Base-by-base conservation (phyloP, 2,113 vertebrate genomes). In the Oncorhynchus kisutch region DNA sequence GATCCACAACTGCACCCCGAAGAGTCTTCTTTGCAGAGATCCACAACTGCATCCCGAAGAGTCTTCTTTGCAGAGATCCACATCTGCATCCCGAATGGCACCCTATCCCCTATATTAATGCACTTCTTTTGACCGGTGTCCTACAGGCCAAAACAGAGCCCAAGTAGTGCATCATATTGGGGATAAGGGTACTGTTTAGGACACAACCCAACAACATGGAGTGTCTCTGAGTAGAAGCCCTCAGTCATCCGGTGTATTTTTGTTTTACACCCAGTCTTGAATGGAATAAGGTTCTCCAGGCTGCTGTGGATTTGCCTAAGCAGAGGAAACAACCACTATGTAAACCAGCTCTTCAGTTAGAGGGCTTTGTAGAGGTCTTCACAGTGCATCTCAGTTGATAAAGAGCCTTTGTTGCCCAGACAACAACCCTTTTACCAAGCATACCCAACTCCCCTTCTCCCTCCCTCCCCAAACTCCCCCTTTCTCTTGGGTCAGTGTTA, bases 301-400 rank as follows among this genome's bases (percentile, higher is more conserved):
- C 86, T 88, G 86, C 86, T 90, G 86, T 88, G 82, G 85, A 88
- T 92, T 91, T 89, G 79, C 88, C 72, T 81, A 76, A 77, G 79
- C 78, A 87, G 82, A 90, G 82, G 86, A 90, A 89, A 94, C 92
- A 96, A 95, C 96, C 34, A 34, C 34, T 34, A 34, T 7, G 34
- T 34, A 34, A 34, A 8, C 39, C 39, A 97, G 96, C 95, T 96
- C 95, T 94, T 95, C 95, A 96, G 95, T 96, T 94, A 95, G 91
- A 95, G 93, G 93, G 94, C 93, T 93, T 95, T 95, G 87, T 94
- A 95, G 94, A 93, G 8, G 91, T 92, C 86, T 77, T 91, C 91
- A 81, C 65, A 25, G 93, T 91, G 90, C 89, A 91, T 85, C 84
- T 82, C 84, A 81, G 81, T 88, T 71, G 89, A 91, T 59, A 78